These are phyloP conservation scores for Cepphus grylle DNA, from an alignment of 2,113 vertebrate genomes.

Conservation along the genomic window DNA sequence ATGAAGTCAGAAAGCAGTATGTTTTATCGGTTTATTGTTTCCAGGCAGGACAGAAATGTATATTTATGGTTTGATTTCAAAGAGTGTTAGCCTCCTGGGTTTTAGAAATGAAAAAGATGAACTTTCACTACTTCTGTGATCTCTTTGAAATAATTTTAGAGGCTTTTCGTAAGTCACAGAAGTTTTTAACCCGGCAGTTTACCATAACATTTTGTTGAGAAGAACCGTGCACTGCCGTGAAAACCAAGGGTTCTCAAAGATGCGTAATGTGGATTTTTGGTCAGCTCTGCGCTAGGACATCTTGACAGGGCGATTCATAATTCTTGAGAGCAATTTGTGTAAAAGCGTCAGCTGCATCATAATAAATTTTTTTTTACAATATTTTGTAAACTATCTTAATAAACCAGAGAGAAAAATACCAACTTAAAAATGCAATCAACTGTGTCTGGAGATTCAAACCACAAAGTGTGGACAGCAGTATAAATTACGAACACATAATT, in stretches of 20 bases:
- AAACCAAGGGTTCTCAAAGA: background rate
- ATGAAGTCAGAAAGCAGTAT: constrained; percentile 47
- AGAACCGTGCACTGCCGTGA: background rate
- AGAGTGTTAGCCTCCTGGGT: constrained; percentile 35
- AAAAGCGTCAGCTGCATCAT: background rate
- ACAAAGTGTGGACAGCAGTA: background rate
- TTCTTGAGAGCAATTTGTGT: background rate
- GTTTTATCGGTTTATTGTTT: constrained; percentile 59
- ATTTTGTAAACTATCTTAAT: background rate
- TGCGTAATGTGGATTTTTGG: background rate
- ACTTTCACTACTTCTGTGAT: constrained; percentile 54
- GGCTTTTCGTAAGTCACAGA: constrained; percentile 29
- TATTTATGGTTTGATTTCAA: constrained; percentile 67
- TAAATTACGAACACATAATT: background rate
- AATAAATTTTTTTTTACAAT: background rate
- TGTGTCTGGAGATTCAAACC: background rate
- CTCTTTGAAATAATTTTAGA: constrained; percentile 53
- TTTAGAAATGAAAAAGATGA: constrained; percentile 66
- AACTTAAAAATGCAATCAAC: background rate
- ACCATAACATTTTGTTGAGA: background rate
- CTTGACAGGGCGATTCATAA: background rate
- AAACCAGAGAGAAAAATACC: constrained; percentile 3
- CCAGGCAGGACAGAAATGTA: constrained; percentile 57
- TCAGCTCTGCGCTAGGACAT: background rate
- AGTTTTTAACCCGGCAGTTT: constrained; percentile 54